Percentiles rank a stretch among this genome's conserved stretches.
Conservation (phyloP, 2,113 vertebrate genomes). For the Sinocyclocheilus rhinocerous region DNA sequence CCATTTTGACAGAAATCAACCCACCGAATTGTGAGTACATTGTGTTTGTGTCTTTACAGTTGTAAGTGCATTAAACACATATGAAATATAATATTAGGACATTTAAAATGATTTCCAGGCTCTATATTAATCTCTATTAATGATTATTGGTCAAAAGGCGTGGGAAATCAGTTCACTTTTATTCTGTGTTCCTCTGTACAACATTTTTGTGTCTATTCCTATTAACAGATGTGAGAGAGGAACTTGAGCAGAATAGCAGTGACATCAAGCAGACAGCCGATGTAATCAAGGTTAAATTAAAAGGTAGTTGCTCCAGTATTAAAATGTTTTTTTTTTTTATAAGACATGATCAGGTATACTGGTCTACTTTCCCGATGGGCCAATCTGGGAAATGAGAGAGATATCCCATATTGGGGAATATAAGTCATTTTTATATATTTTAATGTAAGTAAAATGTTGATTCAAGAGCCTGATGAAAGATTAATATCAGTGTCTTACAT, state of each 20-base stretch:
- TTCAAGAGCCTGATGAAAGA: no score
- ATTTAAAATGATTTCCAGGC: not conserved
- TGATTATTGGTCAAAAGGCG: not conserved
- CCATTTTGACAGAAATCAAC: slow-evolving; percentile 36
- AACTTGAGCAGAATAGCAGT: slow-evolving; percentile 84
- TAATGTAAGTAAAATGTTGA: no score
- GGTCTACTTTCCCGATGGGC: not conserved
- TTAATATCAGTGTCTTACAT: no score
- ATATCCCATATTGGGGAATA: no score
- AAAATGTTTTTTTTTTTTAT: no score
- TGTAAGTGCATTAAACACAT: not conserved
- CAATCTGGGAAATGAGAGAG: no score
- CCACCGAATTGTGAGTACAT: slow-evolving; percentile 24
- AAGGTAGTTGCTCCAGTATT: slow-evolving; percentile 44
- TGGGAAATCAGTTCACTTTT: not conserved
- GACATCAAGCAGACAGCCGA: slow-evolving; percentile 85
- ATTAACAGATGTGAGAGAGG: slow-evolving; percentile 80
- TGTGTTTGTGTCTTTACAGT: not conserved
- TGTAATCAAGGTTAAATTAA: slow-evolving; percentile 78
- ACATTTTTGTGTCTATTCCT: slow-evolving; percentile 18
- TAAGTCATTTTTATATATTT: no score
- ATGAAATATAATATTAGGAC: not conserved
- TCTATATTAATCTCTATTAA: no score
- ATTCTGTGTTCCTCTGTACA: not conserved
- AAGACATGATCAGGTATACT: not conserved